These are phyloP conservation scores for Hydrozoanthus tunicans DNA, from an alignment of 64 coral and sea anemone species.

Conservation along the genomic window DNA sequence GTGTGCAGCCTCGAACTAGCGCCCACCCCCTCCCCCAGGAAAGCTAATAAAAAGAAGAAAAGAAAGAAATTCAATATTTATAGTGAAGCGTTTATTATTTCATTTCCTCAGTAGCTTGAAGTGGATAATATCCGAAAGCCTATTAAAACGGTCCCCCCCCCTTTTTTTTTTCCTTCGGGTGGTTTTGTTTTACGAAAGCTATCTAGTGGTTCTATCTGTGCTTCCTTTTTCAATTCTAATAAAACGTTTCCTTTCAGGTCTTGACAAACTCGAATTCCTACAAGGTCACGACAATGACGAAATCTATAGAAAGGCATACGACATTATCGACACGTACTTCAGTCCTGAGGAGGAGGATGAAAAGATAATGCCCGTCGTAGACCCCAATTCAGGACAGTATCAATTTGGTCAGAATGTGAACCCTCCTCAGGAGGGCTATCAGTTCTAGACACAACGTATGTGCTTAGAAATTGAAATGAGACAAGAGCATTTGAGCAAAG, in stretches of 20 bases:
- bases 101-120: too few species aligned
- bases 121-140: too few species aligned
- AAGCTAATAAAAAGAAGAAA: too few species aligned
- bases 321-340: slow-evolving; percentile 95
- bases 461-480: not conserved
- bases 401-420: slow-evolving; percentile 80
- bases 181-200: not conserved
- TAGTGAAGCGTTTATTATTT: too few species aligned
- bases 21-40: too few species aligned
- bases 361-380: slow-evolving; percentile 73
- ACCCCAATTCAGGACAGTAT: slow-evolving; percentile 73
- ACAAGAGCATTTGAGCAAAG: not conserved
- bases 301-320: slow-evolving; percentile 96
- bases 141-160: too few species aligned
- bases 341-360: slow-evolving; percentile 95
- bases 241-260: slow-evolving; percentile 57
- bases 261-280: slow-evolving; percentile 99
- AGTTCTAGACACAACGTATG: slow-evolving; percentile 59
- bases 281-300: slow-evolving; percentile 98
- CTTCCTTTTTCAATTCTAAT: not conserved
- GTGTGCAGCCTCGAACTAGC: too few species aligned
- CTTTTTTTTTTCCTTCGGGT: too few species aligned
- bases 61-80: too few species aligned
- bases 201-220: not conserved
- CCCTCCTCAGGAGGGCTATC: slow-evolving; percentile 88